Conservation (phyloP, 2,113 vertebrate species). For the Paratilapia polleni region DNA sequence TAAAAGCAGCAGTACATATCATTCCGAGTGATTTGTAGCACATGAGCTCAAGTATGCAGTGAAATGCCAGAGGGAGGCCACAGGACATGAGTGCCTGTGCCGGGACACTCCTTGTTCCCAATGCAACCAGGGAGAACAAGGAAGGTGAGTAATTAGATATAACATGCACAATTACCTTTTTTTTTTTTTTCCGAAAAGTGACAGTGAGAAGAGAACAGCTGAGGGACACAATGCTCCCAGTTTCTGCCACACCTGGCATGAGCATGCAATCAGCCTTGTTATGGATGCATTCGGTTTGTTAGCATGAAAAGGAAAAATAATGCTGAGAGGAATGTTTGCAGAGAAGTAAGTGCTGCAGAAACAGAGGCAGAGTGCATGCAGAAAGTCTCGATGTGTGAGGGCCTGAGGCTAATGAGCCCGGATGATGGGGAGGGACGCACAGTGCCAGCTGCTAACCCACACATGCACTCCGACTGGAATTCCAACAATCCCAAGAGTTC, state of each 20-base stretch:
- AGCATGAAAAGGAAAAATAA: not conserved
- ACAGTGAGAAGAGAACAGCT: constrained; percentile 1
- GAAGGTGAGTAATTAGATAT: not conserved
- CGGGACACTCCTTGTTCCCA: constrained; percentile 25
- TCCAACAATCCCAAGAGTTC: constrained; percentile 75
- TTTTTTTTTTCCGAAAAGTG: constrained; percentile 8
- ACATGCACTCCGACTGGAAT: constrained; percentile 68
- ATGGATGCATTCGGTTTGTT: not conserved
- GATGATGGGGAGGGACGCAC: constrained; percentile 15
- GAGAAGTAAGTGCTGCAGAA: not conserved
- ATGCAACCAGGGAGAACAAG: constrained; percentile 9
- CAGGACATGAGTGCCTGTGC: constrained; percentile 17
- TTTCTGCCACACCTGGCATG: constrained; percentile 23
- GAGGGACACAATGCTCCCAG: not conserved
- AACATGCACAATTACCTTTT: not conserved
- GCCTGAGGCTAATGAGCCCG: constrained; percentile 24
- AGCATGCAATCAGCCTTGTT: not conserved
- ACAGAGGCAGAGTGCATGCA: not conserved
- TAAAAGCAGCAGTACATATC: constrained; percentile 54
- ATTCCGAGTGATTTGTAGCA: constrained; percentile 51
- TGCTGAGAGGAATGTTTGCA: constrained; percentile 22
- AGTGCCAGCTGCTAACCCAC: constrained; percentile 48
- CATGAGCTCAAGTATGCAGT: constrained; percentile 56
- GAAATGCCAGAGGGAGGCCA: constrained; percentile 50
- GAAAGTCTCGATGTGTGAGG: constrained; percentile 1